A percentile compares a stretch with the other conserved stretches of the same genome.
phyloP scores from a whole-genome alignment of 2,888 invertebrate species.

The Drosophila meridiana region DNA sequence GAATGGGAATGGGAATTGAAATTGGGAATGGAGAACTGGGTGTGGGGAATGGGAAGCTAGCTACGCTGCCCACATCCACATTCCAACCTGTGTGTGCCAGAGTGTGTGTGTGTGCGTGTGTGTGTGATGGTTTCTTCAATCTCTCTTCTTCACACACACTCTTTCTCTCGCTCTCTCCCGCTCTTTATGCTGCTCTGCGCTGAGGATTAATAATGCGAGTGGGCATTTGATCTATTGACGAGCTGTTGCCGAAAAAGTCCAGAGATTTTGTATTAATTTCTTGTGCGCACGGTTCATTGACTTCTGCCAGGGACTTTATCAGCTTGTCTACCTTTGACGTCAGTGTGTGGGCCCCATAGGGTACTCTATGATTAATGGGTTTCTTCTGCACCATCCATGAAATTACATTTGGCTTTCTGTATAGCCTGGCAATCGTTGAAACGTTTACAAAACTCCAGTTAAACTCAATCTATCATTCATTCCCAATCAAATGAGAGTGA shows the following conservation, averaged over 20 bases:
- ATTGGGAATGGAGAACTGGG: constrained; percentile 46
- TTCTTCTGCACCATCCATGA: constrained; percentile 47
- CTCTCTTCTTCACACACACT: constrained; percentile 29
- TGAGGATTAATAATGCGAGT: constrained; percentile 77
- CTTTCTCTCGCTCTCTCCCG: constrained; percentile 25
- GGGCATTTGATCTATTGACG: constrained; percentile 64
- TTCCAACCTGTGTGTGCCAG: constrained; percentile 51
- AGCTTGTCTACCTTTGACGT: constrained; percentile 26
- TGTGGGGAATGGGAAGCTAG: constrained; percentile 47
- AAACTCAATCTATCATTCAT: constrained; percentile 41
- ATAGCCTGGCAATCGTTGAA: constrained; percentile 31
- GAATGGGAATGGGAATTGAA: constrained; percentile 40
- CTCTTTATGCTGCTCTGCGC: constrained; percentile 32
- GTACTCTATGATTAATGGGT: constrained; percentile 67
- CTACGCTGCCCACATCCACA: constrained; percentile 60
- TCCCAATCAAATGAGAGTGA: constrained; percentile 15
- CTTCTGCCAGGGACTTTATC: constrained; percentile 63
- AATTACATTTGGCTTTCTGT: constrained; percentile 34
- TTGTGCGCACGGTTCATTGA: constrained; percentile 67
- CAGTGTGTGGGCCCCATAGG: constrained; percentile 46
- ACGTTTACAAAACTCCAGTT: constrained; percentile 20
- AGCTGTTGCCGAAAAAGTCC: constrained; percentile 76
- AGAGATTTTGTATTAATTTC: constrained; percentile 33
- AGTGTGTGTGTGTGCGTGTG: constrained; percentile 21
- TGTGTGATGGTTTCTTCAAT: constrained; percentile 46